Evolutionary conservation across 2,113 vertebrate genomes (phyloP), one percentile per base, ranked within the genome.

Genomic region (Elephas maximus): DNA sequence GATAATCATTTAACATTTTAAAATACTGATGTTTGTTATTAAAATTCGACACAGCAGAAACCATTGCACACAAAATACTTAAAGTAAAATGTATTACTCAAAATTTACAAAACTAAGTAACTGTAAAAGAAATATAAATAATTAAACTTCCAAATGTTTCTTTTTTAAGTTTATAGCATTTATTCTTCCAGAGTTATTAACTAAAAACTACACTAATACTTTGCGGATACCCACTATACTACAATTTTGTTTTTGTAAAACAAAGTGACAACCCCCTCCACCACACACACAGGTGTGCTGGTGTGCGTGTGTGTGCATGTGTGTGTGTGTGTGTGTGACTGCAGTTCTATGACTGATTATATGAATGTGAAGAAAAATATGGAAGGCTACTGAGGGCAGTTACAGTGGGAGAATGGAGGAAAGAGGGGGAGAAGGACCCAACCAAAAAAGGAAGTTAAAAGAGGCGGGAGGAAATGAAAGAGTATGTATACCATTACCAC

Each of bases 31-130:
- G 5, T 26, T 84, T 90, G 71, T 81, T 91, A 78, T 33, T 81
- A 90, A 95, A 97, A 83, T 74, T 84, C 63, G 89, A 65, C 2
- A 79, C 67, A 79, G 87, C 9, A 92, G 63, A 85, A 90, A 76
- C 71, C 7, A 28, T 10, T 67, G 6, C n/a, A 33, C 11, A 88
- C 37, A 92, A 80, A 86, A 90, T 85, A 87, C n/a, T 77, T 81
- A 83, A 37, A 77, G 60, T 37, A 81, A 96, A 65, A 67, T 41
- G 12, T 87, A 79, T 89, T 85, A 86, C n/a, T 95, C 6, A 63
- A 91, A 96, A 84, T 77, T 90, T 21, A 93, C 5, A 92, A 87
- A 88, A 41, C 23, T 77, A 83, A 85, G 14, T 53, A 37, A 37
- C 37, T 37, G 8, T 86, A 73, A 91, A 96, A 89, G 44, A 90